phyloP scores from a whole-genome alignment of 2,797 vertebrate species.

The Enteromius viviparus region DNA sequence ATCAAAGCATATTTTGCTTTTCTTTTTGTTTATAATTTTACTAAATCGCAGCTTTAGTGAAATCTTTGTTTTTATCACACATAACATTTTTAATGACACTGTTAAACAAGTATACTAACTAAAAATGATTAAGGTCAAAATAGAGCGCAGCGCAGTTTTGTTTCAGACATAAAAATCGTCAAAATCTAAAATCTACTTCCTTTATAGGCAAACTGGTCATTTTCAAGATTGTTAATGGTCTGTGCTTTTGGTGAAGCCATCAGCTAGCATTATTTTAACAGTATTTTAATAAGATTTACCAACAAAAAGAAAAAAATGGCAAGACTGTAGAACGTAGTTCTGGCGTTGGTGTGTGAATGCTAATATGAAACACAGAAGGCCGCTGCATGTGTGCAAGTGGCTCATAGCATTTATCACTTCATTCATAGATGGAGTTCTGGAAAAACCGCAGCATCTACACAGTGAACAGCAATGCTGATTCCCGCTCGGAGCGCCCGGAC shows the following conservation, averaged over 20 bases:
- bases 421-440: slow-evolving; percentile 88
- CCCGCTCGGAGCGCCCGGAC: slow-evolving; percentile 75
- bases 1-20: not conserved
- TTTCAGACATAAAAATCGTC: no score
- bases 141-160: not conserved
- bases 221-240: not conserved
- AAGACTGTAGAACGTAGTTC: not conserved
- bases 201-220: not conserved
- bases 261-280: not conserved
- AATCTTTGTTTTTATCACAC: not conserved
- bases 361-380: slow-evolving; percentile 4
- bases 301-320: not conserved
- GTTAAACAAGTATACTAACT: not conserved
- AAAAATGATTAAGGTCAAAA: not conserved
- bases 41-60: not conserved
- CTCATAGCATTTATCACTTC: not conserved
- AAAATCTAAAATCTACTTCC: no score
- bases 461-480: slow-evolving; percentile 80
- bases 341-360: not conserved
- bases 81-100: not conserved
- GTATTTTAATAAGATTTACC: not conserved
- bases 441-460: slow-evolving; percentile 82
- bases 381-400: slow-evolving; percentile 5
- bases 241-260: not conserved
- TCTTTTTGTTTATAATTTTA: not conserved